Conservation (phyloP, 2,797 vertebrate genomes). For the Melanogrammus aeglefinus region DNA sequence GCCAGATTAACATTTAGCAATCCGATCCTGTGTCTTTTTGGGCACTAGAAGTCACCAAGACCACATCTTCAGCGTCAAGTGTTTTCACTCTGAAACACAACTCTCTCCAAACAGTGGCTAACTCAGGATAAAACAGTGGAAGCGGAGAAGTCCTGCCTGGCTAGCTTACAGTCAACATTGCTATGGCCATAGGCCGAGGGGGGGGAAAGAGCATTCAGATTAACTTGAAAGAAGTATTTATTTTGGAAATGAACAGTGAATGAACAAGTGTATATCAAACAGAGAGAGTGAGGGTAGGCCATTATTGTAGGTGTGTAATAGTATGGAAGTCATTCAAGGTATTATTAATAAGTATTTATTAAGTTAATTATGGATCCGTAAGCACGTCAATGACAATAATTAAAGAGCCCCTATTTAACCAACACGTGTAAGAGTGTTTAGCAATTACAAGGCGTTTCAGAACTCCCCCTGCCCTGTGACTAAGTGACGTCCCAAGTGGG, state of each 20-base stretch:
- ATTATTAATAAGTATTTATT: no score
- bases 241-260: background rate
- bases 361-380: background rate
- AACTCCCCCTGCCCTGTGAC: no score
- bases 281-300: background rate
- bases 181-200: background rate
- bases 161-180: conserved; percentile 6
- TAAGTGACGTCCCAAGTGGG: no score
- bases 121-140: conserved; percentile 30
- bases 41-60: conserved; percentile 30
- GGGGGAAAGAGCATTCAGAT: background rate
- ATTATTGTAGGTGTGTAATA: background rate
- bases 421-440: no score
- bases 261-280: background rate
- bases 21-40: conserved; percentile 35
- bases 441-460: no score
- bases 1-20: conserved; percentile 52
- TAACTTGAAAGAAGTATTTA: background rate
- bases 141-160: conserved; percentile 16
- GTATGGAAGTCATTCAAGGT: background rate
- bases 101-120: conserved; percentile 29
- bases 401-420: background rate
- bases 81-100: conserved; percentile 38
- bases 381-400: background rate
- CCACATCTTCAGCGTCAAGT: conserved; percentile 32